Evolutionary conservation across 1,140 invertebrate genomes (phyloP).

Genomic region (Andrena cerasifolii): DNA sequence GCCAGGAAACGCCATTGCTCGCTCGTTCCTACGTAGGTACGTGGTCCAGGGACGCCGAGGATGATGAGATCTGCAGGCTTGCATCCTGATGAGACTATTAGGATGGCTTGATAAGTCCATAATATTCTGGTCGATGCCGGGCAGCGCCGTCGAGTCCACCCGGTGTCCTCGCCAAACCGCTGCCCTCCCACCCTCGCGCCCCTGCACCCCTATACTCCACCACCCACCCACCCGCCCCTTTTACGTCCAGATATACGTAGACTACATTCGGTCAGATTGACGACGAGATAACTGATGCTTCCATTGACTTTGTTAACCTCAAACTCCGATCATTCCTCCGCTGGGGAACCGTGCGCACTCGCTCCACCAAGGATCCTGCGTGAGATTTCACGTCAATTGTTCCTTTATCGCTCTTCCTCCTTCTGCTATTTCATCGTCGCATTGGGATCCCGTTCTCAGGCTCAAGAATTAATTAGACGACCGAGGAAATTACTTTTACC

Average conservation of each 20-base stretch:
- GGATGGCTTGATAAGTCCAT: constrained; percentile 81
- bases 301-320: constrained; percentile 70
- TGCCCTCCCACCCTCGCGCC: constrained; percentile 36
- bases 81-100: constrained; percentile 82
- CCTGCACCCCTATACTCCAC: background rate
- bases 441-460: background rate
- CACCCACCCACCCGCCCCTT: constrained; percentile 36
- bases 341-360: constrained; percentile 33
- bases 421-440: background rate
- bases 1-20: constrained; percentile 70
- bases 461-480: too few relatives aligned
- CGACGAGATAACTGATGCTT: constrained; percentile 68
- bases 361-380: constrained; percentile 44
- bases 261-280: constrained; percentile 67
- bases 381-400: constrained; percentile 38
- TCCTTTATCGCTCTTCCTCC: constrained; percentile 19
- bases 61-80: constrained; percentile 80
- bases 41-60: constrained; percentile 69
- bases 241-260: constrained; percentile 55
- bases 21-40: constrained; percentile 71
- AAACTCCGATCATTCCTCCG: constrained; percentile 68
- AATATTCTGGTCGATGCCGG: constrained; percentile 77
- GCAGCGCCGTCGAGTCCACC: constrained; percentile 72
- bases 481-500: too few relatives aligned
- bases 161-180: constrained; percentile 70